Conservation (phyloP, 2,113 vertebrate species). For the Menidia beryllina region DNA sequence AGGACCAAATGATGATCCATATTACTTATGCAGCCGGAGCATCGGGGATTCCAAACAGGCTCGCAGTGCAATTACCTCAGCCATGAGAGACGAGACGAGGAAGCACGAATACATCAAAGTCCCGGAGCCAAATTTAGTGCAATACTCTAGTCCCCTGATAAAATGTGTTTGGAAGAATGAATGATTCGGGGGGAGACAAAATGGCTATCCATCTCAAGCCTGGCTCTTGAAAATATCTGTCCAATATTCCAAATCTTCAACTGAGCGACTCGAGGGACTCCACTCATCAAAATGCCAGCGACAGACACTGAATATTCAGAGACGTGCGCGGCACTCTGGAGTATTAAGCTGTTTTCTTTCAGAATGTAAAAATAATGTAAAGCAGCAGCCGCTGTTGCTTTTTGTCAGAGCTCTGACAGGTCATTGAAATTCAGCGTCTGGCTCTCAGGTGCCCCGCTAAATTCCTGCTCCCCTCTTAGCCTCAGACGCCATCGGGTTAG, state of each 20-base stretch:
- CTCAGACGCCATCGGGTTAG: constrained; percentile 13
- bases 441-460: constrained; percentile 40
- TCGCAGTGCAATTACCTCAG: constrained; percentile 55
- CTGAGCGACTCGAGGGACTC: constrained; percentile 64
- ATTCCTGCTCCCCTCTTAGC: constrained; percentile 55
- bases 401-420: constrained; percentile 72
- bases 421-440: constrained; percentile 71
- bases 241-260: constrained; percentile 66
- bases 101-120: constrained; percentile 61
- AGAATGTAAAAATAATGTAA: constrained; percentile 75
- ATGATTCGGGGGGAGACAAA: constrained; percentile 57
- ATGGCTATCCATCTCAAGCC: constrained; percentile 55
- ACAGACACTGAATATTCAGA: constrained; percentile 72
- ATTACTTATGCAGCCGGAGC: constrained; percentile 64
- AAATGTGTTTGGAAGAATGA: constrained; percentile 57
- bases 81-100: constrained; percentile 36
- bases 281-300: constrained; percentile 76
- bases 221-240: constrained; percentile 64
- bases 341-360: constrained; percentile 75
- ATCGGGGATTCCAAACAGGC: constrained; percentile 61
- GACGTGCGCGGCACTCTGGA: constrained; percentile 60
- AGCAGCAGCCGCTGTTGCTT: constrained; percentile 56
- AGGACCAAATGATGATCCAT: constrained; percentile 58
- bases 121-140: constrained; percentile 51
- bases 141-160: constrained; percentile 38